These are phyloP conservation scores for Drosophila differens DNA, from an alignment of 2,888 invertebrate species.

Conservation along the genomic window DNA sequence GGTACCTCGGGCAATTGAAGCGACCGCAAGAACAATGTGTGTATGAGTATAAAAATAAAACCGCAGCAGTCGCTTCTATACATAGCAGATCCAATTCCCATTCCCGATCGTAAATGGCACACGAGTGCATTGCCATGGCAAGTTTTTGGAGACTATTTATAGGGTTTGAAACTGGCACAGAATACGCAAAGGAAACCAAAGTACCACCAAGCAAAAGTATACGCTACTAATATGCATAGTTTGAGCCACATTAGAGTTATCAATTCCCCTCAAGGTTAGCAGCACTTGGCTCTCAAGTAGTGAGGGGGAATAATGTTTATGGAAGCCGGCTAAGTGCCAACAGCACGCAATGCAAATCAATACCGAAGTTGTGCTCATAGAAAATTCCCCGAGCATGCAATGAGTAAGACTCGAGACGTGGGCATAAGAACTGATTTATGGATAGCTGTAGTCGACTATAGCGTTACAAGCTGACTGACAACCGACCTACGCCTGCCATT, in stretches of 20 bases:
- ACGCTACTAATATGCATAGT: conserved; percentile 41
- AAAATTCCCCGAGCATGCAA: conserved; percentile 26
- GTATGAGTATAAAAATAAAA: conserved; percentile 48
- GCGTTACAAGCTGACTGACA: background rate
- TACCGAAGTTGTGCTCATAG: conserved; percentile 31
- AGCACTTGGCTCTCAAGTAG: conserved; percentile 40
- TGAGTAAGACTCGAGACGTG: conserved; percentile 37
- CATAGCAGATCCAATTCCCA: conserved; percentile 46
- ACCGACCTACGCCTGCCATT: conserved; percentile 40
- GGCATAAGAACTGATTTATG: conserved; percentile 46
- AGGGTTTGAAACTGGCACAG: conserved; percentile 48
- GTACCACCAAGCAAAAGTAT: background rate
- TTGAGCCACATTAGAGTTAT: conserved; percentile 36
- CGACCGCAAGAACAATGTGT: conserved; percentile 9
- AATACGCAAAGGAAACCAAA: conserved; percentile 20
- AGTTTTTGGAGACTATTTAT: conserved; percentile 57
- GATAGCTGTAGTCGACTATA: conserved; percentile 12
- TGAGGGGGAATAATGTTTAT: conserved; percentile 9
- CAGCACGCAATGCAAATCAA: conserved; percentile 74
- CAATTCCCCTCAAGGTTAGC: conserved; percentile 48
- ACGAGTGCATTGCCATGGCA: conserved; percentile 69
- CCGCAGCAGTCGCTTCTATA: conserved; percentile 48
- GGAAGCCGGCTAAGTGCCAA: conserved; percentile 47
- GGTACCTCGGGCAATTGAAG: conserved; percentile 7
- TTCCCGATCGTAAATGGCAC: conserved; percentile 67